Evolutionary conservation across 2,113 vertebrate species (phyloP).

Genomic region (Fukomys damarensis): DNA sequence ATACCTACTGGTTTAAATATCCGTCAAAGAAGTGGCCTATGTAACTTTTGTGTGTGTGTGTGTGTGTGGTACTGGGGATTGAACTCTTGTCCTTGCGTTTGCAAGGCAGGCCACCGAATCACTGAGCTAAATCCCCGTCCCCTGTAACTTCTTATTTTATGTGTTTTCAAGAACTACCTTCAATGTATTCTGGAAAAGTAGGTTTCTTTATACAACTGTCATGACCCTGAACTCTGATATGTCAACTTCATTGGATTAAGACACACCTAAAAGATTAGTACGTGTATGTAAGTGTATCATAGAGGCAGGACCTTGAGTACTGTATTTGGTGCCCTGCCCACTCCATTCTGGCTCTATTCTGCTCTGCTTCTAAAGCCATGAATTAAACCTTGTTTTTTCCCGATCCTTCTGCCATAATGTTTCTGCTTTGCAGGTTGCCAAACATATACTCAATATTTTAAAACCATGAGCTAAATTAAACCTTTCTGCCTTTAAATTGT

Average conservation of each 20-base stretch:
- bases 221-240: background rate
- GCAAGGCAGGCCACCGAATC: too few species aligned
- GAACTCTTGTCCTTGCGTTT: too few species aligned
- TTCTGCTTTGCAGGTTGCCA: background rate
- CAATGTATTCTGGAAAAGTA: background rate
- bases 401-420: background rate
- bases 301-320: background rate
- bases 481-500: background rate
- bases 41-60: too few species aligned
- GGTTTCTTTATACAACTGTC: background rate
- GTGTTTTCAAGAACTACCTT: background rate
- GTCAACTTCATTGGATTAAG: background rate
- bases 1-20: background rate
- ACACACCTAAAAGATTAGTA: background rate
- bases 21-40: background rate
- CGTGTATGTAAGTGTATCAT: fast-evolving
- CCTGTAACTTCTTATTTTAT: background rate
- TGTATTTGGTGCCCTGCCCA: too few species aligned
- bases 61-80: too few species aligned
- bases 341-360: background rate
- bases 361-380: background rate
- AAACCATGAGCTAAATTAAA: background rate
- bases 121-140: too few species aligned
- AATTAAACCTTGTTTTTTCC: background rate
- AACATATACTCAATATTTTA: background rate